Percentiles rank a stretch among this genome's conserved stretches.
Conservation (phyloP, 2,797 vertebrate species). For the Percopsis omiscomaycus region DNA sequence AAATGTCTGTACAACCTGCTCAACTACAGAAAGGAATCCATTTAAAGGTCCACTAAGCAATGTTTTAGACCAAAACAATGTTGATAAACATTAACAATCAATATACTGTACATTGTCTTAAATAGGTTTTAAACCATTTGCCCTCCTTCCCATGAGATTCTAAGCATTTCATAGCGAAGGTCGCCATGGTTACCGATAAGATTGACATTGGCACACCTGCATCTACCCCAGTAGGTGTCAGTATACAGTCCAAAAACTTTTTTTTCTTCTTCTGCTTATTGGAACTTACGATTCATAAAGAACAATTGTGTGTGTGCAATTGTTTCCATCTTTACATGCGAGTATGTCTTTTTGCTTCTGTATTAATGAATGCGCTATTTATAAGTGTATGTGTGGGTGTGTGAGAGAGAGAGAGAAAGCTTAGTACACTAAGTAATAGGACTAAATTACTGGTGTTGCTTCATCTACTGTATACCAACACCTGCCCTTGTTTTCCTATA, state of each 20-base stretch:
- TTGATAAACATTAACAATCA: no score
- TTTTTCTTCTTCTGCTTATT: no score
- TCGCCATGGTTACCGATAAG: no score
- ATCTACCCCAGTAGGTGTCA: no score
- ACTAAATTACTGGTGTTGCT: constrained; percentile 31
- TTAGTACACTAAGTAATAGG: constrained; percentile 6
- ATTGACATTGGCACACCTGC: no score
- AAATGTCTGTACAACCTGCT: constrained; percentile 7
- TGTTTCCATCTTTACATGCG: constrained; percentile 10
- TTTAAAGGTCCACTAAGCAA: no score
- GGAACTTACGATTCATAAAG: constrained; percentile 2
- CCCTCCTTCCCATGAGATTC: no score
- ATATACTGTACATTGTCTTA: no score
- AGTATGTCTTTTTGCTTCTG: constrained; percentile 6
- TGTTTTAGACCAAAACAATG: no score
- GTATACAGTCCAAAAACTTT: no score
- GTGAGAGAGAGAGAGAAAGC: constrained; percentile 13
- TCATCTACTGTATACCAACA: constrained; percentile 10
- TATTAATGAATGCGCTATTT: neutral
- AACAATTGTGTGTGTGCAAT: constrained; percentile 31
- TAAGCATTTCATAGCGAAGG: no score
- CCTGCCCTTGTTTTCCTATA: constrained; percentile 2
- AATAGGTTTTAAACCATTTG: no score
- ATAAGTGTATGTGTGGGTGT: constrained; percentile 1
- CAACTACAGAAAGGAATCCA: constrained; percentile 7